Base-by-base conservation (phyloP, 1,140 invertebrate species). In the Brachionus plicatilis region DNA sequence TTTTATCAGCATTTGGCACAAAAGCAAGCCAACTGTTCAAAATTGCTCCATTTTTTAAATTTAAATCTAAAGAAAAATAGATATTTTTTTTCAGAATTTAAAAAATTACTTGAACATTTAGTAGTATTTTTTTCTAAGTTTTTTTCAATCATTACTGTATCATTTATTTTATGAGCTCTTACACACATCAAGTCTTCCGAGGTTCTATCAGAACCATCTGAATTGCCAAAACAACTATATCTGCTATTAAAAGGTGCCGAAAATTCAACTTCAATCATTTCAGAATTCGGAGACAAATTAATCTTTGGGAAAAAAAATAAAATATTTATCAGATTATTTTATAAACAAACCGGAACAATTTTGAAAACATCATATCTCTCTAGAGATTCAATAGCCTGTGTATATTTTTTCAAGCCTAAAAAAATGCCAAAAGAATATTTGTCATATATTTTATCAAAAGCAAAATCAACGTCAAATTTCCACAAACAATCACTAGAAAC, bases 201-300 rank as follows among this genome's bases (percentile, higher is more conserved):
- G n/a, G 3, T 43, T 1, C 33, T 9, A 17, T 43, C 68, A 14
- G 41, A 11, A 7, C 2, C 37, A 72, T 37, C 47, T 3, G n/a
- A 41, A 72, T 72, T 45, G 9, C 2, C 20, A 1, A 20, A 14
- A 20, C 68, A 72, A 41, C 2, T 20, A 17, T 41, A 72, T 43
- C 20, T 72, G 1, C 11, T 17, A 37, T 41, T 11, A 3, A 43
- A 43, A n/a, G 1, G 2, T 17, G 11, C 11, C 7, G 14, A 0
- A 72, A 72, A 72, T 17, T 72, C 68, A 7, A 72, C 41, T 43
- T 72, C 68, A 72, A 72, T 72, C 37, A 72, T 41, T 41, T 72
- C 37, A n/a, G 33, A 43, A 43, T 72, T 72, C 9, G 33, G 6
- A 4, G 43, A 37, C 14, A 20, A 43, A 20, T 45, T 72, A 2